Evolutionary conservation across 2,113 vertebrate genomes (phyloP).

Genomic region (Alosa alosa): DNA sequence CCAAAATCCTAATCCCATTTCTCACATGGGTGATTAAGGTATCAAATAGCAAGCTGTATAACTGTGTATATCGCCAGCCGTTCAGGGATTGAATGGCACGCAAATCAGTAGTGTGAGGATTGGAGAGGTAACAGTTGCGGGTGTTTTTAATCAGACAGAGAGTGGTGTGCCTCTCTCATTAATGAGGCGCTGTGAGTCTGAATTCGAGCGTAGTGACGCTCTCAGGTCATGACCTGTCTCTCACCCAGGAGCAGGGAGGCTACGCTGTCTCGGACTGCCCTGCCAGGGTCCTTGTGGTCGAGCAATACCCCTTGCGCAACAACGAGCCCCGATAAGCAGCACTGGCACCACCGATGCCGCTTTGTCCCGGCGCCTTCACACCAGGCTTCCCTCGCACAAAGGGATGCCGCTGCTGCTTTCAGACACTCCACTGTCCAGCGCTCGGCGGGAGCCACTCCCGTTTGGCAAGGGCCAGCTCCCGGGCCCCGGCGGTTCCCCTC

Average conservation of each 20-base stretch:
- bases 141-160: not conserved
- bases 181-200: not conserved
- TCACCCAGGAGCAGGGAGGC: not conserved
- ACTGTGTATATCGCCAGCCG: slow-evolving; percentile 53
- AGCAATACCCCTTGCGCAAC: not conserved
- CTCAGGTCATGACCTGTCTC: not conserved
- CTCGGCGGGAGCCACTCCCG: not conserved
- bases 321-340: not conserved
- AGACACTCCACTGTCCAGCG: not conserved
- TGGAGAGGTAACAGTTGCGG: too few species aligned
- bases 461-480: not conserved
- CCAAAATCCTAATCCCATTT: slow-evolving; percentile 46
- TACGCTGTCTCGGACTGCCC: not conserved
- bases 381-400: not conserved
- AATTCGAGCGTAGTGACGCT: not conserved
- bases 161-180: not conserved
- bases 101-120: not conserved
- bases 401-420: not conserved
- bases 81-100: slow-evolving; percentile 49
- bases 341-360: not conserved
- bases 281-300: not conserved
- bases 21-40: slow-evolving; percentile 57
- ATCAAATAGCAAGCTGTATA: slow-evolving; percentile 55
- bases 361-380: not conserved
- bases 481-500: not conserved